Evolutionary conservation across 35 echinoderm and acorn worm genomes (phyloP).

Genomic region (Apostichopus parvimensis): DNA sequence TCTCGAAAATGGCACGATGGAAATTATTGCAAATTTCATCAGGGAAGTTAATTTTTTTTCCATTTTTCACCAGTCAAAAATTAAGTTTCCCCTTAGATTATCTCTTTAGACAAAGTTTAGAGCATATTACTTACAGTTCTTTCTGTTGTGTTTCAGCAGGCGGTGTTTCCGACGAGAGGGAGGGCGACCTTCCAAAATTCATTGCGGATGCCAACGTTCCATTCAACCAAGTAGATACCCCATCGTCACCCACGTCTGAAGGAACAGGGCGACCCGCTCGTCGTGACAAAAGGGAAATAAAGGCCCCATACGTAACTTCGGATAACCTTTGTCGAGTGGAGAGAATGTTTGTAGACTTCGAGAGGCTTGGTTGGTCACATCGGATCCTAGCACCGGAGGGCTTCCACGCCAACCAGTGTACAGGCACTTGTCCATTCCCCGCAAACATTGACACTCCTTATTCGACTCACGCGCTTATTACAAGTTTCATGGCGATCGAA

Average conservation of each 20-base stretch:
- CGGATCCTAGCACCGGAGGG: constrained; percentile 77
- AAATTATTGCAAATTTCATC: no score
- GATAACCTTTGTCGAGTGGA: constrained; percentile 37
- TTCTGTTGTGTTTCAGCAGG: no score
- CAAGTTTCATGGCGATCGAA: constrained; percentile 69
- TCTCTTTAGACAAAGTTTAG: no score
- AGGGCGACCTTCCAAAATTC: neutral
- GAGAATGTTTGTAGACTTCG: constrained; percentile 83
- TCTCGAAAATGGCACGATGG: no score
- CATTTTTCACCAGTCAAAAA: no score
- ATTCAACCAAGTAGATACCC: neutral
- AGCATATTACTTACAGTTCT: no score
- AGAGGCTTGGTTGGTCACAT: constrained; percentile 82
- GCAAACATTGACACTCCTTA: constrained; percentile 22
- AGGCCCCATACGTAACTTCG: neutral
- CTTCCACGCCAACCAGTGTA: constrained; percentile 75
- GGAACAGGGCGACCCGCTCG: neutral
- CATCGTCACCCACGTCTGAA: neutral
- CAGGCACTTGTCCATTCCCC: constrained; percentile 76
- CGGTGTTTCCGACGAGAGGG: neutral
- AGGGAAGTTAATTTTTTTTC: no score
- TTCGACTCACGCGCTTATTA: constrained; percentile 81
- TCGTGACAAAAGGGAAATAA: neutral
- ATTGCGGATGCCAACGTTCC: neutral
- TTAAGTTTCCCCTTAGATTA: no score